Evolutionary conservation across 2,797 vertebrate genomes (phyloP), one percentile per base, ranked within the genome.

Genomic region (Danio kyathit): DNA sequence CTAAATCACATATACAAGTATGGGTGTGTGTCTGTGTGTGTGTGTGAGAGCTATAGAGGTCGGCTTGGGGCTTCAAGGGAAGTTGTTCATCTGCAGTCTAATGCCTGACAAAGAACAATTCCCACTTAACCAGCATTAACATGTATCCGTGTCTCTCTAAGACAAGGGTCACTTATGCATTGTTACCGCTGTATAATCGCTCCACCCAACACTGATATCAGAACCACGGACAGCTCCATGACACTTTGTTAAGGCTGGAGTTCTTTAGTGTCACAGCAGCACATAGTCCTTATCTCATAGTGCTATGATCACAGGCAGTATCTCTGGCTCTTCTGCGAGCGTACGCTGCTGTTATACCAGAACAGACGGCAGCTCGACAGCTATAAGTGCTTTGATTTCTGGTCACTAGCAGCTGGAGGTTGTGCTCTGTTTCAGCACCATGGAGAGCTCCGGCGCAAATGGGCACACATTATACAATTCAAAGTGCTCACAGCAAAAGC

Each of bases 81-180:
- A 56, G 80, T 64, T 71, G 21, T 46, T 65, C 56, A 79, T 83
- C 44, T 40, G 54, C 54, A 74, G 56, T 16, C 40, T 79, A 29
- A 64, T 74, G 29, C 14, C 17, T 63, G 43, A 63, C 59, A 76
- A 72, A 76, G 17, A 82, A 67, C 54, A 56, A 66, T 56, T 73
- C 79, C 73, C 63, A 80, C 65, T 82, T 73, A 81, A 80, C 43
- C 59, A 49, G 63, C 21, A 72, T 57, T 66, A 80, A 73, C 73
- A 77, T 84, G 17, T 41, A 16, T 76, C 19, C 43, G 57, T 63
- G 9, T 5, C 54, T 64, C 56, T 38, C 38, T 43, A 57, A 63
- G 60, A 69, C 49, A 59, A 56, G 48, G 63, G 69, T 82, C 84
- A 65, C 63, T 74, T 80, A 70, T 40, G 13, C 38, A n/a, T 60